phyloP scores from a whole-genome alignment of 2,797 vertebrate species.

The Brachymystax lenok region DNA sequence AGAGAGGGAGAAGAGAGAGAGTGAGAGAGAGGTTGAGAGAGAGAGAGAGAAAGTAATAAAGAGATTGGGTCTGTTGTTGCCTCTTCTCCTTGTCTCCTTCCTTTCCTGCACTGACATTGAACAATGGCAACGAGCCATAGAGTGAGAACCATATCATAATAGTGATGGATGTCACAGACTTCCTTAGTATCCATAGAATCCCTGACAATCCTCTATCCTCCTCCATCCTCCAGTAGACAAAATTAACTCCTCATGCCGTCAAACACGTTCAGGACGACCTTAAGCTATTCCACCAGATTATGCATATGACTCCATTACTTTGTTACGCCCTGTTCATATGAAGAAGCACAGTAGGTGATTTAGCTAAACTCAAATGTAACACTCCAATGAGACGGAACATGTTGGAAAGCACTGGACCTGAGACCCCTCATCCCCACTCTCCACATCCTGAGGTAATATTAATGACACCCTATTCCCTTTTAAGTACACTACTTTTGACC shows the following conservation, averaged over 20 bases:
- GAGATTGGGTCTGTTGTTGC: too few relatives aligned
- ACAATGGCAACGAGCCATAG: not conserved
- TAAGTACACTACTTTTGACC: not conserved
- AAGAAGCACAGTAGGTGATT: slow-evolving; percentile 19
- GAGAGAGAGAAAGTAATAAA: not conserved
- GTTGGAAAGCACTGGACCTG: slow-evolving; percentile 25
- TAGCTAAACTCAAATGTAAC: slow-evolving; percentile 7
- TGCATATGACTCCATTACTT: slow-evolving; percentile 28
- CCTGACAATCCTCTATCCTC: not conserved
- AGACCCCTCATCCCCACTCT: slow-evolving; percentile 3
- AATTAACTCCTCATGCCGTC: not conserved
- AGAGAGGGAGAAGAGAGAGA: too few relatives aligned
- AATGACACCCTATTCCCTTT: not conserved
- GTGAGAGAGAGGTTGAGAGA: not conserved
- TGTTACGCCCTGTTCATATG: slow-evolving; percentile 5
- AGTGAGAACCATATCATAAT: slow-evolving; percentile 4
- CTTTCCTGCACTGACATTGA: not conserved
- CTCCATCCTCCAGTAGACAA: not conserved
- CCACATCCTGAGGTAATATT: slow-evolving; percentile 24
- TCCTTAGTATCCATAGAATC: not conserved
- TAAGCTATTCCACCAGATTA: not conserved
- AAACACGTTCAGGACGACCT: not conserved
- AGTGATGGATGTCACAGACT: not conserved
- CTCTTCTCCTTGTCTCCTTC: not conserved
- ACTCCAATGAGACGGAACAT: slow-evolving; percentile 27